These are phyloP conservation scores for Umimayanthus chanpuru DNA, from an alignment of 92 coral and sea anemone genomes.

Conservation along the genomic window DNA sequence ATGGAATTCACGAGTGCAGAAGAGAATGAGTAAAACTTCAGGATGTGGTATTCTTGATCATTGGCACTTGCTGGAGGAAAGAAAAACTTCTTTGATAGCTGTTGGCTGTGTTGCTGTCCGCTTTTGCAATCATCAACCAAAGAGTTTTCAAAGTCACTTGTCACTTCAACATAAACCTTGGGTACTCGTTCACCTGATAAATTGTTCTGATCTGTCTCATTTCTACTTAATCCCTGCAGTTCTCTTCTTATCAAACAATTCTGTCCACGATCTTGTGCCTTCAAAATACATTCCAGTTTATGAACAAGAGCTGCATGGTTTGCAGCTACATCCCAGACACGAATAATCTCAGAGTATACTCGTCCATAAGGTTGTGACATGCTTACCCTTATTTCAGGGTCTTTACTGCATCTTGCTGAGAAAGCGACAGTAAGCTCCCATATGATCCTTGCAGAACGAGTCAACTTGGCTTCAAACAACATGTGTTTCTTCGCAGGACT, in stretches of 20 bases:
- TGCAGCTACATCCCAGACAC: slow-evolving; percentile 56
- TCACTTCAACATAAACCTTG: slow-evolving; percentile 15
- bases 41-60: slow-evolving; percentile 49
- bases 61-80: slow-evolving; percentile 91
- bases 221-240: slow-evolving; percentile 65
- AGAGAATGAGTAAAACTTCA: slow-evolving; percentile 58
- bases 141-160: neutral
- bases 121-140: slow-evolving; percentile 13
- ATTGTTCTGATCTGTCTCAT: neutral
- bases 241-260: slow-evolving; percentile 80
- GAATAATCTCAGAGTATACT: slow-evolving; percentile 54
- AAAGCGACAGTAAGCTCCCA: slow-evolving; percentile 48
- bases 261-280: slow-evolving; percentile 68
- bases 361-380: slow-evolving; percentile 15
- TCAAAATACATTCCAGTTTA: slow-evolving; percentile 36
- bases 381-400: slow-evolving; percentile 16
- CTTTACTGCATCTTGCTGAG: slow-evolving; percentile 46
- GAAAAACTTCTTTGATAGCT: slow-evolving; percentile 55
- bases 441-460: slow-evolving; percentile 35
- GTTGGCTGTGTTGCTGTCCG: neutral
- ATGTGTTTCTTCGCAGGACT: slow-evolving; percentile 27
- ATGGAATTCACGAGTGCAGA: slow-evolving; percentile 48
- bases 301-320: slow-evolving; percentile 39
- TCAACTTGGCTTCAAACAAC: slow-evolving; percentile 46
- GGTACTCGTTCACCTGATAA: slow-evolving; percentile 14